Evolutionary conservation across 2,113 vertebrate species (phyloP), one percentile per base, ranked within the genome.

Genomic region (Sisor rabdophorus): DNA sequence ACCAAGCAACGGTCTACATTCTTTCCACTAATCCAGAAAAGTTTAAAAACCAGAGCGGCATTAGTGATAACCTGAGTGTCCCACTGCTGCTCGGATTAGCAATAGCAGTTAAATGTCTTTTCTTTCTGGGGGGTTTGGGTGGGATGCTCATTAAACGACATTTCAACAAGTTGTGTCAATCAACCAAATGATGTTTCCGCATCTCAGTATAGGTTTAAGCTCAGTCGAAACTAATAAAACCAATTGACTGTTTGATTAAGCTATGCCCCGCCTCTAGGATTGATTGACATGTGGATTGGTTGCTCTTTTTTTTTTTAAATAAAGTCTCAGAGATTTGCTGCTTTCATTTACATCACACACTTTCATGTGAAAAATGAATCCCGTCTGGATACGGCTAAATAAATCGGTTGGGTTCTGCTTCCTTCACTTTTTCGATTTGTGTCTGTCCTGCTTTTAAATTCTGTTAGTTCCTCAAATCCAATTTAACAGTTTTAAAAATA

Each of bases 1-100:
- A 90, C 16, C 88, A 90, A 81, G 88, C 91, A 64, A 83, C 85
- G 0, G 86, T 92, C 17, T 92, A 89, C 59, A 70, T 93, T n/a
- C 81, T 91, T 74, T 26, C 47, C 15, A 86, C 85, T 10, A 76
- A 0, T 0, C 71, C 81, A 11, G 77, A 47, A 1, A 81, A 17
- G 71, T 22, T 9, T 1, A 2, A 75, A 0, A 2, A 40, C 8
- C 54, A 60, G 0, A 77, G 52, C 11, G 44, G 65, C 0, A 54
- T 83, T 12, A 10, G 28, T 30, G 65, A 52, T 30, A 10, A 17
- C 0, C 28, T 86, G 0, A 32, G 78, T 0, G 68, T 92, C 0
- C 76, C 91, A 16, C 68, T 87, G 54, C 79, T 93, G 11, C 75
- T 92, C 54, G 80, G 80, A 0, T 2, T 90, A 69, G 84, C 82